Conservation (phyloP, 2,888 invertebrate genomes). For the Arrhopalites spinosus region DNA sequence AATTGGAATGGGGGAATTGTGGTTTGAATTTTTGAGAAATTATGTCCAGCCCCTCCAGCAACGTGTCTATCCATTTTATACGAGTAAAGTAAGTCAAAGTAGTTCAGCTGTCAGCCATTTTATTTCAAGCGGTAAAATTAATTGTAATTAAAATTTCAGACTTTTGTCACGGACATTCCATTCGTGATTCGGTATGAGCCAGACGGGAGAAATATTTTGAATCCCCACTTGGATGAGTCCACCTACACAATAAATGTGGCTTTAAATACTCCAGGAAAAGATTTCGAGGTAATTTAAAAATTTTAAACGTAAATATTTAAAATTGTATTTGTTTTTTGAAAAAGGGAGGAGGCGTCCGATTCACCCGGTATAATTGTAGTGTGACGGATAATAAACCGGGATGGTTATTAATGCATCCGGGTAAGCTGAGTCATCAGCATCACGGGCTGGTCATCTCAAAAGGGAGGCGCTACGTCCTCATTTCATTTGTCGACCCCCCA, state of each 20-base stretch:
- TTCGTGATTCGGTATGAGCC: constrained; percentile 79
- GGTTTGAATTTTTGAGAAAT: constrained; percentile 80
- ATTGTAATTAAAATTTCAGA: no score
- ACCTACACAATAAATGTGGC: constrained; percentile 97
- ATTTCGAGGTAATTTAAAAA: constrained; percentile 60
- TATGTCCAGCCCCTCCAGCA: constrained; percentile 92
- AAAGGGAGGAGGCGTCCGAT: constrained; percentile 66
- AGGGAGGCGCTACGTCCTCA: constrained; percentile 97
- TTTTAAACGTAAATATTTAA: no score
- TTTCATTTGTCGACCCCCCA: constrained; percentile 95
- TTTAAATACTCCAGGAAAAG: constrained; percentile 72
- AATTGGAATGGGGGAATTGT: constrained; percentile 80
- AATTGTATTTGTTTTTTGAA: no score
- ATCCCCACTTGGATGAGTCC: constrained; percentile 97
- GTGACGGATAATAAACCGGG: constrained; percentile 79
- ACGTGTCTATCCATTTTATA: constrained; percentile 85
- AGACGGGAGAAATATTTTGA: constrained; percentile 83
- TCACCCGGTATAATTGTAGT: constrained; percentile 95
- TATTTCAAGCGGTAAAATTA: no score
- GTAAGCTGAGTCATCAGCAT: constrained; percentile 94
- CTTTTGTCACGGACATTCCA: constrained; percentile 92
- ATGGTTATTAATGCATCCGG: constrained; percentile 84
- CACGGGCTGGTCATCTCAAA: constrained; percentile 87
- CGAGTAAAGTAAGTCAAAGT: constrained; percentile 85
- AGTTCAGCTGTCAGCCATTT: no score